A percentile compares a stretch with the other conserved stretches of the same genome.
These are phyloP conservation scores for Balaeniceps rex DNA, from an alignment of 2,113 vertebrate species.

Conservation along the genomic window DNA sequence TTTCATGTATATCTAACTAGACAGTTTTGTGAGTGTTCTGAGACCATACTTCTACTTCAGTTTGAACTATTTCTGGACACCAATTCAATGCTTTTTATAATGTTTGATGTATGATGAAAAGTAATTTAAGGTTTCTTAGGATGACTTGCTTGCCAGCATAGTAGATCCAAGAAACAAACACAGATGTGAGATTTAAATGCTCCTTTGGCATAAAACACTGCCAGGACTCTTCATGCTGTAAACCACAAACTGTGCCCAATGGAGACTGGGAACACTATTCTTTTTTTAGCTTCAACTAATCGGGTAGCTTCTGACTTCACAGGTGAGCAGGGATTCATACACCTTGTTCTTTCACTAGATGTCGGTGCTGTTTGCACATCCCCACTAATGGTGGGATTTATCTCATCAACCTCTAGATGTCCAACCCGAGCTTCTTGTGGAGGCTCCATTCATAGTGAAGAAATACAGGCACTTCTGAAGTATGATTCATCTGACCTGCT, in stretches of 20 bases:
- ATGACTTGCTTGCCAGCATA: constrained; percentile 23
- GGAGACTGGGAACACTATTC: not conserved
- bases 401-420: not conserved
- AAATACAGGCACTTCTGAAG: not conserved
- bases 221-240: not conserved
- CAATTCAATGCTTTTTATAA: not conserved
- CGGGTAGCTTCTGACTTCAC: not conserved
- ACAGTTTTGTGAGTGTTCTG: not conserved
- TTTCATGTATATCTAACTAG: not conserved
- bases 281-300: not conserved
- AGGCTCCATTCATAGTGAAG: not conserved
- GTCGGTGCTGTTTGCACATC: not conserved
- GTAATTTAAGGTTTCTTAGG: constrained; percentile 37
- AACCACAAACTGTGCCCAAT: constrained; percentile 20
- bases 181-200: constrained; percentile 48
- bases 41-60: not conserved
- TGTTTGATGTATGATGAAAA: constrained; percentile 25
- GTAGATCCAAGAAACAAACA: constrained; percentile 41
- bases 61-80: constrained; percentile 26
- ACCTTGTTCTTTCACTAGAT: not conserved
- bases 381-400: not conserved
- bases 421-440: not conserved
- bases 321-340: not conserved
- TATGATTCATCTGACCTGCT: not conserved
- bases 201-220: not conserved